Evolutionary conservation across 2,888 invertebrate genomes (phyloP), one percentile per base, ranked within the genome.

Genomic region (Apamea epomidion): DNA sequence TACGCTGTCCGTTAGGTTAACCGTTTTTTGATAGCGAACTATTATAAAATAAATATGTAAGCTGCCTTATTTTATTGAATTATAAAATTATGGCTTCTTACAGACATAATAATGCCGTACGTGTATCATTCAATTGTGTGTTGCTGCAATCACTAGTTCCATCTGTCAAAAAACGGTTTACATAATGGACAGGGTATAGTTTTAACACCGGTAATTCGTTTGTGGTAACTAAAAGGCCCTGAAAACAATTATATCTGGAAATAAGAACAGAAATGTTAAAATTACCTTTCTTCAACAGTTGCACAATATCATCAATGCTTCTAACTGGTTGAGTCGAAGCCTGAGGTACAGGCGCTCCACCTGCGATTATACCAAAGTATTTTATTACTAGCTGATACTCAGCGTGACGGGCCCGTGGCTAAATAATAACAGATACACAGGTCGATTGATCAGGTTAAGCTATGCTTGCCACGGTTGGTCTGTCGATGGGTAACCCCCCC

Each of bases 251-350:
- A 21, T 14, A 18, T 42, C 42, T 32, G 3, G 1, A 37, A 69
- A 42, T 60, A 67, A 45, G 21, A 37, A 48, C 2, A 64, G 60
- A 67, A n/a, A 14, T 62, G 8, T 51, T 62, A 45, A 48, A 76
- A 76, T 45, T 84, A 92, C 93, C 92, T 91, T 85, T 92, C 76
- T 85, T 88, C 60, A 93, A 79, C 58, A 93, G 74, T 54, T 88
- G 74, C 69, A 92, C 54, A 58, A 93, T 85, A 54, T 91, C 89
- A 69, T 89, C 85, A 76, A 92, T 79, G 58, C 78, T 90, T 68
- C 74, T 76, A 16, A 81, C 73, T 37, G 45, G 54, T 51, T 12
- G 29, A 48, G 2, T 42, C 18, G 42, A 42, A 42, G 2, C 1
- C 45, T 7, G 69, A 48, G 54, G 25, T 32, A 10, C 4, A 71